Conservation (phyloP, 2,797 vertebrate species). For the Pangasius larnaudii region DNA sequence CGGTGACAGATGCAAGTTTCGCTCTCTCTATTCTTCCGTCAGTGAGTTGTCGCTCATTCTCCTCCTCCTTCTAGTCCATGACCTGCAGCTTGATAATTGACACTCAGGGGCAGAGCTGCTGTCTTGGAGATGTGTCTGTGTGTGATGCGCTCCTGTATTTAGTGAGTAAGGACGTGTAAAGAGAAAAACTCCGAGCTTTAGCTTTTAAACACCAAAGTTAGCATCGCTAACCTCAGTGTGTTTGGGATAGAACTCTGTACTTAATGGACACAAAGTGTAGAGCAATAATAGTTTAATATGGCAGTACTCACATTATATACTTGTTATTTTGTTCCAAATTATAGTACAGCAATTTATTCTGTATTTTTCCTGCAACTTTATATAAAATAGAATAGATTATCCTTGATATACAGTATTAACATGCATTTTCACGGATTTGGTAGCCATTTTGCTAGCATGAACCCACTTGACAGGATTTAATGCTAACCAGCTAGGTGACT, state of each 20-base stretch:
- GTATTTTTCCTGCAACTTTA: neutral
- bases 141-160: neutral
- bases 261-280: neutral
- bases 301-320: too few relatives aligned
- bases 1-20: conserved; percentile 64
- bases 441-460: neutral
- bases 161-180: neutral
- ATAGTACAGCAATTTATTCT: neutral
- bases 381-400: neutral
- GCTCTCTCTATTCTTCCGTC: conserved; percentile 67
- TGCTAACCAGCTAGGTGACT: neutral
- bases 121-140: neutral
- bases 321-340: neutral
- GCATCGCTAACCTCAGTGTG: neutral
- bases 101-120: conserved; percentile 24
- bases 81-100: conserved; percentile 46
- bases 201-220: neutral
- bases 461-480: neutral
- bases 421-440: neutral
- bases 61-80: conserved; percentile 39
- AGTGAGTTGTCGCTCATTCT: conserved; percentile 68
- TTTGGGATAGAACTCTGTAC: neutral
- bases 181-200: too few relatives aligned
- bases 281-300: neutral
- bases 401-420: neutral